Conservation (phyloP, 2,113 vertebrate species). For the Eulemur macaco region DNA sequence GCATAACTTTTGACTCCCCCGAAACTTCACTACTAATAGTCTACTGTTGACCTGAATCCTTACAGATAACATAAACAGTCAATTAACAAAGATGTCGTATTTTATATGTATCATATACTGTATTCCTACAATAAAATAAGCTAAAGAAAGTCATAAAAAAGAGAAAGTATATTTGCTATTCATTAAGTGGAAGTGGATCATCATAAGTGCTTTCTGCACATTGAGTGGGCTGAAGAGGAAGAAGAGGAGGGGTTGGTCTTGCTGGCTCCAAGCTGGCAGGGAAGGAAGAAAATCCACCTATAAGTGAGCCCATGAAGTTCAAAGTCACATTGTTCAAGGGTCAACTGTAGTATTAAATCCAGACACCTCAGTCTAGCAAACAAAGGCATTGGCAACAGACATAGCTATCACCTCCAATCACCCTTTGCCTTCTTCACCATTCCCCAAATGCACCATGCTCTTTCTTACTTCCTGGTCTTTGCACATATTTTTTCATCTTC, state of each 20-base stretch:
- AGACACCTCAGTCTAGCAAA: not conserved
- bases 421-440: too few relatives aligned
- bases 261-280: not conserved
- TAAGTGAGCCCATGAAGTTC: not conserved
- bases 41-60: not conserved
- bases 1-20: not conserved
- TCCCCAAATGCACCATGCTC: fast-evolving
- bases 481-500: not conserved
- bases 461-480: not conserved
- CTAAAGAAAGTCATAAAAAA: not conserved
- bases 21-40: not conserved
- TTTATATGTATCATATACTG: not conserved
- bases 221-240: not conserved
- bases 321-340: not conserved
- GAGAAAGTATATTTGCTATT: not conserved
- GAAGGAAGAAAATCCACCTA: not conserved
- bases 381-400: not conserved
- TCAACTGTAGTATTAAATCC: not conserved
- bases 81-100: not conserved
- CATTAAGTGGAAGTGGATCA: not conserved
- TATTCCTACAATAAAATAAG: not conserved
- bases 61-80: not conserved
- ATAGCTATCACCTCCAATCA: too few relatives aligned
- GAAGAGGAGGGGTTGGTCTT: not conserved
- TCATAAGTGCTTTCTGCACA: not conserved